phyloP scores from a whole-genome alignment of 1,140 invertebrate genomes.

The Drosophila nasuta region DNA sequence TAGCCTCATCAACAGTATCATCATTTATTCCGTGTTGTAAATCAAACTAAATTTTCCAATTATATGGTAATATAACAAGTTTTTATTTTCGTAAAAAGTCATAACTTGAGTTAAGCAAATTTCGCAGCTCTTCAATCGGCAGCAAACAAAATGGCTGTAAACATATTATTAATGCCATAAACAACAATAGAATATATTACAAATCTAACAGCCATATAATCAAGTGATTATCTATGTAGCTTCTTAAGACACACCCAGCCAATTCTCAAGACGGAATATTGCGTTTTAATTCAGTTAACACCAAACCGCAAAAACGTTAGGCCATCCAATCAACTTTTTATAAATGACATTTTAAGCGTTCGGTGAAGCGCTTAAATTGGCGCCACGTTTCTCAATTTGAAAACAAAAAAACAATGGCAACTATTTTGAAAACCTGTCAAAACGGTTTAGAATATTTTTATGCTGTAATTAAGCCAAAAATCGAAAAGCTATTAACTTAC shows the following conservation, averaged over 20 bases:
- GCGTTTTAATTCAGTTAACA: constrained; percentile 46
- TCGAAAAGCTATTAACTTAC: constrained; percentile 69
- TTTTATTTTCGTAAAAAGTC: constrained; percentile 3
- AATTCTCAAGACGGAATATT: constrained; percentile 41
- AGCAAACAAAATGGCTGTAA: constrained; percentile 53
- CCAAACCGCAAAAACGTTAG: constrained; percentile 20
- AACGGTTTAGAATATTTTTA: constrained; percentile 63
- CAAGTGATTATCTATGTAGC: constrained; percentile 52
- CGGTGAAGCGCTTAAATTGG: constrained; percentile 29
- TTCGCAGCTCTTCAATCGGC: constrained; percentile 35
- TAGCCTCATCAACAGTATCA: not conserved
- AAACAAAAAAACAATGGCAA: constrained; percentile 4
- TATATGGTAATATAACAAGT: constrained; percentile 22
- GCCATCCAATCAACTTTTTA: constrained; percentile 50
- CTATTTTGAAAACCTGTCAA: constrained; percentile 56
- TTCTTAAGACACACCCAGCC: constrained; percentile 42
- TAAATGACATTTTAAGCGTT: constrained; percentile 50
- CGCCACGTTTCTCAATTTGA: constrained; percentile 16
- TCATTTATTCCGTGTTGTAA: constrained; percentile 10
- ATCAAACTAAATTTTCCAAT: not conserved
- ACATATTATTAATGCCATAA: constrained; percentile 65
- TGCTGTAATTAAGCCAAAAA: constrained; percentile 68
- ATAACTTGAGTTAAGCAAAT: not conserved
- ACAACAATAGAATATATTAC: constrained; percentile 39
- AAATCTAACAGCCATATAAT: constrained; percentile 65